A percentile compares a stretch with the other conserved stretches of the same genome.
These are phyloP conservation scores for Enteromius unitaeniatus DNA, from an alignment of 2,797 vertebrate genomes.

Conservation along the genomic window DNA sequence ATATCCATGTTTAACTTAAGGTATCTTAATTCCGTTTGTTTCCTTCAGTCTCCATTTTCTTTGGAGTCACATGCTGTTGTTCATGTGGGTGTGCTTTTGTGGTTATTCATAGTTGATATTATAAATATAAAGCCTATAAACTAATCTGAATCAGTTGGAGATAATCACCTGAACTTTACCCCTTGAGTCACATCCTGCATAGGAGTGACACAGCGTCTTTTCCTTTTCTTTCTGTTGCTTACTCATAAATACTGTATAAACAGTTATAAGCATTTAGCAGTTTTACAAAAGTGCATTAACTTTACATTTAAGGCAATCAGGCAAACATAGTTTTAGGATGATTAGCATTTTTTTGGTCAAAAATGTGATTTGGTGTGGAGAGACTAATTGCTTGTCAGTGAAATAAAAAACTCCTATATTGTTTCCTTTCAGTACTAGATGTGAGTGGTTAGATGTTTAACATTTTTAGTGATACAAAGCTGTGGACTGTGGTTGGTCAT, in stretches of 20 bases:
- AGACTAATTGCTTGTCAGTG: neutral
- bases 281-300: neutral
- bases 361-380: neutral
- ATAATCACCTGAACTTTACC: neutral
- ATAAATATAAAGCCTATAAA: neutral
- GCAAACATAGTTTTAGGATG: neutral
- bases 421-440: neutral
- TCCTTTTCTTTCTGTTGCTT: constrained; percentile 2
- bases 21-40: neutral
- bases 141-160: neutral
- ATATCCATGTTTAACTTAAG: neutral
- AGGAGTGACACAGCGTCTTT: neutral
- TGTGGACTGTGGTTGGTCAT: neutral
- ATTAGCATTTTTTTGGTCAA: neutral
- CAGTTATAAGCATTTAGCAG: neutral
- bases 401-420: neutral
- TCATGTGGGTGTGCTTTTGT: neutral
- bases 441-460: neutral
- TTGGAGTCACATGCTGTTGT: neutral
- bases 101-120: neutral
- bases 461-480: neutral
- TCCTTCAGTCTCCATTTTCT: neutral
- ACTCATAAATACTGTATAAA: neutral
- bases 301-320: neutral
- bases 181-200: constrained; percentile 9